Conservation (phyloP, 1,140 invertebrate species). For the Drosophila lacertosa region DNA sequence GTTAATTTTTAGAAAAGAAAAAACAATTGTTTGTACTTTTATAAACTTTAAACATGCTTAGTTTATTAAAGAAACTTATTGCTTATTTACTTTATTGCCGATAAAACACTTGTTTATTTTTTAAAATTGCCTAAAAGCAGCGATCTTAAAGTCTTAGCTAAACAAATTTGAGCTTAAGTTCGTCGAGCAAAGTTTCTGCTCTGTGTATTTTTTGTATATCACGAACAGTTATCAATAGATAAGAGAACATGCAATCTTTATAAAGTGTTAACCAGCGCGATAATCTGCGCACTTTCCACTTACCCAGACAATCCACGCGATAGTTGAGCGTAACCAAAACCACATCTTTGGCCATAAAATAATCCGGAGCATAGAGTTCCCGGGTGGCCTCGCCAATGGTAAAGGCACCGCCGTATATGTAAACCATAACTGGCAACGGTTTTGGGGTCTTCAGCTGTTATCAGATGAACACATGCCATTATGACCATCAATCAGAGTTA, state of each 20-base stretch:
- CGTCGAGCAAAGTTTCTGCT: not conserved
- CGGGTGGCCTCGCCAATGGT: slow-evolving; percentile 84
- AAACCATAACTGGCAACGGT: slow-evolving; percentile 88
- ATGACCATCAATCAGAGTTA: slow-evolving; percentile 17
- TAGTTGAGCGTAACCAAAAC: slow-evolving; percentile 90
- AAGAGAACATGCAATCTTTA: not conserved
- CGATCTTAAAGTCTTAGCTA: not conserved
- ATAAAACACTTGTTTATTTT: too few relatives aligned
- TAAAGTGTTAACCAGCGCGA: not conserved
- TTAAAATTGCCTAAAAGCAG: too few relatives aligned
- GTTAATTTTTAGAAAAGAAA: too few relatives aligned
- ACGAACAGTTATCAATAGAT: not conserved
- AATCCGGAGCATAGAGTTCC: slow-evolving; percentile 86
- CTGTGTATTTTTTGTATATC: not conserved
- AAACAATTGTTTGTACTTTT: too few relatives aligned
- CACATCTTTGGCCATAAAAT: slow-evolving; percentile 87
- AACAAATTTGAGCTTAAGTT: not conserved
- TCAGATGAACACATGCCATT: slow-evolving; percentile 12
- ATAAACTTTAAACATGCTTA: too few relatives aligned
- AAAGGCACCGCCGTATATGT: slow-evolving; percentile 89
- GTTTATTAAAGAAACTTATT: too few relatives aligned
- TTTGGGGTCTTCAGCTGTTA: slow-evolving; percentile 48
- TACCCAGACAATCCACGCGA: slow-evolving; percentile 87
- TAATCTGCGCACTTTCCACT: slow-evolving; percentile 12
- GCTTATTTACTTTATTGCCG: too few relatives aligned